phyloP scores from a whole-genome alignment of 2,113 vertebrate species.

The Perca flavescens region DNA sequence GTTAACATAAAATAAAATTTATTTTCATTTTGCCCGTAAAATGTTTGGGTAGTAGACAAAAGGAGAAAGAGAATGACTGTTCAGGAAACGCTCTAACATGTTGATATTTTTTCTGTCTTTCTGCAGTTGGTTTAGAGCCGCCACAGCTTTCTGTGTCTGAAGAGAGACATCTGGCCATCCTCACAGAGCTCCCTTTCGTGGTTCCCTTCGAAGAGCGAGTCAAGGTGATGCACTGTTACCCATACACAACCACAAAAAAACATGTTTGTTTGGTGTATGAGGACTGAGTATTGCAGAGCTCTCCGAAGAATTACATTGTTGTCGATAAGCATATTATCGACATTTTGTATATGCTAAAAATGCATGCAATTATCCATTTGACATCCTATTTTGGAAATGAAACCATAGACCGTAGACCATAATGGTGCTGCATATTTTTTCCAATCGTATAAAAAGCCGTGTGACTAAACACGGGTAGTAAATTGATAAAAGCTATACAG shows the following conservation, averaged over 20 bases:
- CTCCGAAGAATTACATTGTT: not conserved
- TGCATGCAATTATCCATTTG: not conserved
- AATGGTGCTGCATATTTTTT: not conserved
- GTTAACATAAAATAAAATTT: not conserved
- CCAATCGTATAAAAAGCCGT: not conserved
- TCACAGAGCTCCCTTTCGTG: conserved; percentile 97
- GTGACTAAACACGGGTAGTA: not conserved
- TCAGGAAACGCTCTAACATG: not conserved
- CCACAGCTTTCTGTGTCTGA: conserved; percentile 96
- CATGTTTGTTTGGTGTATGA: not conserved
- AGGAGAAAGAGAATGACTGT: not conserved
- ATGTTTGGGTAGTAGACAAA: not conserved
- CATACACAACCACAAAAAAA: not conserved
- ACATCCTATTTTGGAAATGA: not conserved
- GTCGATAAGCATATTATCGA: not conserved
- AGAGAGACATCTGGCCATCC: conserved; percentile 95
- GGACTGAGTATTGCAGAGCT: not conserved
- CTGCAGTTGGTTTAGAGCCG: conserved; percentile 92
- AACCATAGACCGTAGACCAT: not conserved
- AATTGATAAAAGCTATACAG: not conserved
- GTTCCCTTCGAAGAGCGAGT: conserved; percentile 99
- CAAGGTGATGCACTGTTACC: conserved; percentile 86
- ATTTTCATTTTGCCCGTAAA: not conserved
- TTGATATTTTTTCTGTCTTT: conserved; percentile 36
- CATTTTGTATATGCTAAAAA: not conserved